Conservation (phyloP, 2,113 vertebrate species). For the Embiotoca jacksoni region DNA sequence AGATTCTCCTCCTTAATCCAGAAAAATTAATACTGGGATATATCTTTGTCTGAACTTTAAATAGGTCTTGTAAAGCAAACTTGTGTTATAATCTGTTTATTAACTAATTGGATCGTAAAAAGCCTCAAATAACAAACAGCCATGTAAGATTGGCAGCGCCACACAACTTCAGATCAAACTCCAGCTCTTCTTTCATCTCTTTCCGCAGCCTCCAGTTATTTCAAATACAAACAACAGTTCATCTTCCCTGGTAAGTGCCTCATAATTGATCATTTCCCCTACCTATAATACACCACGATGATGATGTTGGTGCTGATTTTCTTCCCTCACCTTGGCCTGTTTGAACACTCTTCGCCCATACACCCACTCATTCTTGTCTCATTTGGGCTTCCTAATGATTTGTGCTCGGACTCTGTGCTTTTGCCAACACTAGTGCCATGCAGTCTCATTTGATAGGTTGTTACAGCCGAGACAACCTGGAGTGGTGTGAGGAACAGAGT, state of each 20-base stretch:
- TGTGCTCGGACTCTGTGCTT: conserved; percentile 43
- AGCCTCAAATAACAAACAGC: not conserved
- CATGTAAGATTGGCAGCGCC: not conserved
- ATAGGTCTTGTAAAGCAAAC: not conserved
- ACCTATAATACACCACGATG: conserved; percentile 63
- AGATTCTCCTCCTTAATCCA: too few species aligned
- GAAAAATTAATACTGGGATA: too few species aligned
- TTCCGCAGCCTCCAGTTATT: conserved; percentile 94
- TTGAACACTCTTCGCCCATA: conserved; percentile 30
- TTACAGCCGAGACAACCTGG: conserved; percentile 47
- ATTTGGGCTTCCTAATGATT: conserved; percentile 66
- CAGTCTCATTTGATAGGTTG: conserved; percentile 56
- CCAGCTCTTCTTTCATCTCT: conserved; percentile 51
- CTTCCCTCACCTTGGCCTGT: conserved; percentile 51
- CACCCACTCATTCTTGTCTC: conserved; percentile 62
- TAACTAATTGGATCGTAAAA: not conserved
- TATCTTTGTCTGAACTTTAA: not conserved
- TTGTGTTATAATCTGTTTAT: not conserved
- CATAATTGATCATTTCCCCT: conserved; percentile 57
- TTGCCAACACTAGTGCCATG: conserved; percentile 42
- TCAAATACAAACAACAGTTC: conserved; percentile 99
- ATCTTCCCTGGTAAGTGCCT: conserved; percentile 94
- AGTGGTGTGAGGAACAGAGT: conserved; percentile 40
- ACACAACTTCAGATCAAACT: conserved; percentile 24
- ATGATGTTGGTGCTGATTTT: conserved; percentile 68